Conservation (phyloP, 2,797 vertebrate genomes). For the Danio aesculapii region DNA sequence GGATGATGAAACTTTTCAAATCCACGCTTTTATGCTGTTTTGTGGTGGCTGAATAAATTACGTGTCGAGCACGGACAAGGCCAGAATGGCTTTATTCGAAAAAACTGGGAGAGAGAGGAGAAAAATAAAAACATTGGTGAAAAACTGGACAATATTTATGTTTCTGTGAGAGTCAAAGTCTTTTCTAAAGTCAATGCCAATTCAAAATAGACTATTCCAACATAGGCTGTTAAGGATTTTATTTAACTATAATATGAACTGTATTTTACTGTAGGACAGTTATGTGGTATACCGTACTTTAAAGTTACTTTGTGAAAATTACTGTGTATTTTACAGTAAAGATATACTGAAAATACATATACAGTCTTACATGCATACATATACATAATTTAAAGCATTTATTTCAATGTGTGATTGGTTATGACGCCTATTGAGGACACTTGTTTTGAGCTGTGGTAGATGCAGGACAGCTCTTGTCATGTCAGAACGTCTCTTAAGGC, state of each 20-base stretch:
- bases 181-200: neutral
- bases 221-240: neutral
- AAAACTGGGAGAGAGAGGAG: constrained; percentile 13
- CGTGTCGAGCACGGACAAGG: constrained; percentile 64
- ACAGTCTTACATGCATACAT: no score
- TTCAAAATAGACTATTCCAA: neutral
- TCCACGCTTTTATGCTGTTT: constrained; percentile 63
- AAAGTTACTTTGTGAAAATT: no score
- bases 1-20: constrained; percentile 75
- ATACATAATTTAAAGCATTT: no score
- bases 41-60: constrained; percentile 73
- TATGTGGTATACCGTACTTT: no score
- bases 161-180: neutral
- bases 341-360: no score
- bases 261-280: no score
- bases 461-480: neutral
- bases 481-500: neutral
- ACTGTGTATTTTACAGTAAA: no score
- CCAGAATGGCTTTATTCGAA: constrained; percentile 63
- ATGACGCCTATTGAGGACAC: no score
- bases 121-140: neutral
- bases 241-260: no score
- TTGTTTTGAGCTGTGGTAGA: no score
- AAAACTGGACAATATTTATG: neutral
- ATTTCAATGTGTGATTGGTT: no score